Conservation (phyloP, 2,888 invertebrate genomes). For the Drosophila subsilvestris region DNA sequence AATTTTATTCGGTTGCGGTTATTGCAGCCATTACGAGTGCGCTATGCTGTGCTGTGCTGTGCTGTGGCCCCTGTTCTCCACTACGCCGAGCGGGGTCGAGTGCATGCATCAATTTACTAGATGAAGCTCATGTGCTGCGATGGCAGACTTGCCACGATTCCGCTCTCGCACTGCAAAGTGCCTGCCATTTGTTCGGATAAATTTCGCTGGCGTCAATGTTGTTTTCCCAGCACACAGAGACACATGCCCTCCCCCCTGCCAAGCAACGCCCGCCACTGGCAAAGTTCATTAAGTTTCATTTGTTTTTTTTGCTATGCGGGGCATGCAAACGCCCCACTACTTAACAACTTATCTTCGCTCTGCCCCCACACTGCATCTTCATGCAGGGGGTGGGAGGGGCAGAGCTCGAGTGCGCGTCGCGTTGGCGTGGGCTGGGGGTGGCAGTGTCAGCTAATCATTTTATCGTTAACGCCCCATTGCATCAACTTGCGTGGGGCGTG, state of each 20-base stretch:
- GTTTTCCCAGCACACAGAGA: constrained; percentile 41
- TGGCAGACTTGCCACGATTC: constrained; percentile 43
- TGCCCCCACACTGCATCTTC: constrained; percentile 9
- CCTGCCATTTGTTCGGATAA: constrained; percentile 58
- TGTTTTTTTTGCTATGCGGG: constrained; percentile 35
- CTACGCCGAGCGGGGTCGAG: constrained; percentile 20
- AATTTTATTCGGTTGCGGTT: constrained; percentile 74
- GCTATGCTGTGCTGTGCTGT: constrained; percentile 11
- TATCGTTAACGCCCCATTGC: constrained; percentile 58
- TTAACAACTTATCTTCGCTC: constrained; percentile 23
- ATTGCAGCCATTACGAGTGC: constrained; percentile 60
- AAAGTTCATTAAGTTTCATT: constrained; percentile 63
- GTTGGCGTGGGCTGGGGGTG: neutral
- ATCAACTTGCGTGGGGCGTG: constrained; percentile 12
- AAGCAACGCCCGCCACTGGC: constrained; percentile 4
- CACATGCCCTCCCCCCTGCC: neutral
- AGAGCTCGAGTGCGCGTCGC: neutral
- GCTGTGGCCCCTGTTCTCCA: neutral
- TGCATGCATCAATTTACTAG: constrained; percentile 68
- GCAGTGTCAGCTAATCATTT: constrained; percentile 70
- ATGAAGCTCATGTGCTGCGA: constrained; percentile 61
- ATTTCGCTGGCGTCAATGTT: constrained; percentile 46
- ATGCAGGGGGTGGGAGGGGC: neutral
- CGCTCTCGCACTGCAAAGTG: constrained; percentile 50
- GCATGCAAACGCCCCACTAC: constrained; percentile 35